Base-by-base conservation (phyloP, 2,888 invertebrate species). In the Epicampocera succincta region DNA sequence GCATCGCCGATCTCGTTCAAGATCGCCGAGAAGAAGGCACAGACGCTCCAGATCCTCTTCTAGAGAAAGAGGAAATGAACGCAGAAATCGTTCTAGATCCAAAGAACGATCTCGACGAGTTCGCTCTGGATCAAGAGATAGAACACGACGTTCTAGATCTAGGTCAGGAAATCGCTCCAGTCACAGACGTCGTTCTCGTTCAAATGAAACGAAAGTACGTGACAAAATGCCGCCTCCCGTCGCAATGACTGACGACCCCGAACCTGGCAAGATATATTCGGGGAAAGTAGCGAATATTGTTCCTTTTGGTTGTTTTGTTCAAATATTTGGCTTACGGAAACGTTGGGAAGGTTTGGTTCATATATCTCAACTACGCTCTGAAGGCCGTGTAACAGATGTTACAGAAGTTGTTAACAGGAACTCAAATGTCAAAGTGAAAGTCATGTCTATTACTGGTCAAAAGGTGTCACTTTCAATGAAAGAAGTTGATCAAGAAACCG, bases 251-350 rank as follows among this genome's bases (percentile, higher is more conserved):
- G 94, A 95, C 87, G 95, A 96, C 87, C 96, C 96, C 0, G 94
- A 95, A 85, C 93, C 95, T 3, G 96, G 96, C 0, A 95, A 95
- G 87, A 97, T 99, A 85, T 99, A 98, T 89, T 93, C 93, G 83
- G 99, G 98, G 0, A 96, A 97, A 91, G 97, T 99, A 0, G 97
- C 97, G 0, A 99, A 97, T 87, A 96, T 99, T 84, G 98, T 98
- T 68, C 95, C 96, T n/a, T 99, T 99, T 91, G 99, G 99, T 1
- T 99, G 99, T 89, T 99, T 99, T 90, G 97, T 99, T 0, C 98
- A 98, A 91, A 92, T 99, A 21, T 97, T 98, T 88, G 98, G 98
- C 0, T 92, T 99, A 60, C 93, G 94, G 61, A 95, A 96, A 85
- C 93, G 96, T 52, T 97, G 97, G 94, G 99, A 99, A 90, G 99